A percentile compares a stretch with the other conserved stretches of the same genome.
Evolutionary conservation across 2,113 vertebrate species (phyloP).

Genomic region (Sula dactylatra): DNA sequence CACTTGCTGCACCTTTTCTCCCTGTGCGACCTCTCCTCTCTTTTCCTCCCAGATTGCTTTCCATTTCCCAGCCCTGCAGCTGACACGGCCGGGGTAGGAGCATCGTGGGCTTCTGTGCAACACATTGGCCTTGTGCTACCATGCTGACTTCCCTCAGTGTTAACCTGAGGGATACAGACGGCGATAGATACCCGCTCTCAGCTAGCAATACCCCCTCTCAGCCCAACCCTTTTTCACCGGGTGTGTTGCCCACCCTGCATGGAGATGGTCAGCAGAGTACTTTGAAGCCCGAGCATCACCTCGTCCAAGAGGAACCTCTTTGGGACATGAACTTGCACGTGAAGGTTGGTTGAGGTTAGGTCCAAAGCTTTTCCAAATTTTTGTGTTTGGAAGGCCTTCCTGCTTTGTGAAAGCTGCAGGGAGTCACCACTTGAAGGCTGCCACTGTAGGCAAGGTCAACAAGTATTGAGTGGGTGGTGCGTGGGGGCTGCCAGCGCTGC

Average conservation of each 20-base stretch:
- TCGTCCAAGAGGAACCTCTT: background rate
- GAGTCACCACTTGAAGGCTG: background rate
- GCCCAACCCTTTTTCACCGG: background rate
- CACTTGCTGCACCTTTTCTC: background rate
- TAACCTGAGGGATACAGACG: fast-evolving
- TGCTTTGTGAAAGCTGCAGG: background rate
- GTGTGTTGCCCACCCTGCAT: background rate
- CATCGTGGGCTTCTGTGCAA: background rate
- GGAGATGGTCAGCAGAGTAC: background rate
- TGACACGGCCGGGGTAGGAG: background rate
- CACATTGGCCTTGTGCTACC: background rate
- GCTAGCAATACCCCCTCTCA: background rate
- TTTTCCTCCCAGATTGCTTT: background rate
- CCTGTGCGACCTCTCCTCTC: background rate
- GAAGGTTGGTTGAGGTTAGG: background rate
- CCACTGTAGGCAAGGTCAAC: background rate
- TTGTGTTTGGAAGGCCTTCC: background rate
- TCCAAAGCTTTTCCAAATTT: background rate
- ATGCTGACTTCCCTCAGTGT: background rate
- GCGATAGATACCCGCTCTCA: background rate
- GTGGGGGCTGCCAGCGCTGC: background rate
- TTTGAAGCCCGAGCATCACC: background rate
- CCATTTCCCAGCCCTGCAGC: background rate
- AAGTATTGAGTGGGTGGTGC: background rate
- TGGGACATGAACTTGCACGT: background rate